Conservation (phyloP, 2,888 invertebrate genomes). For the Andrena hattorfiana region DNA sequence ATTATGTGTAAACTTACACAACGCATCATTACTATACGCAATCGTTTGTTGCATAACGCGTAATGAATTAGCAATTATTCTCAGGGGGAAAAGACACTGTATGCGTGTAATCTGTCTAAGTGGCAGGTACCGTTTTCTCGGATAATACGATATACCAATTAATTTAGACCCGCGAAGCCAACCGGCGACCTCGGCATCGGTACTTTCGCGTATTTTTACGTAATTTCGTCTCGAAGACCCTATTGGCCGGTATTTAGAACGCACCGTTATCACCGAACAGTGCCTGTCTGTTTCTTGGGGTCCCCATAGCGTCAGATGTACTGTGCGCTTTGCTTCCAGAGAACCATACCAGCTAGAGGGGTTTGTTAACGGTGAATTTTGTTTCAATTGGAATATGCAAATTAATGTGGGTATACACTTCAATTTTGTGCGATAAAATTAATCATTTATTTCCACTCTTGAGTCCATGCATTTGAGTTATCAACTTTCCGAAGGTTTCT, state of each 20-base stretch:
- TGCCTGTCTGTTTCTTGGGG: conserved; percentile 22
- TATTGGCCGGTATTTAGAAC: conserved; percentile 41
- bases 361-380: neutral
- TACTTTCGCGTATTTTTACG: conserved; percentile 38
- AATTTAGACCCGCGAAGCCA: conserved; percentile 20
- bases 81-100: conserved; percentile 31
- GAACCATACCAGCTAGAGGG: neutral
- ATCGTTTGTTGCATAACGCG: conserved; percentile 58
- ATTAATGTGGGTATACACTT: too few species aligned
- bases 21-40: conserved; percentile 53
- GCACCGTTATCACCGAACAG: conserved; percentile 46
- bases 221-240: conserved; percentile 39
- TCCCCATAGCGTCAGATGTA: conserved; percentile 29
- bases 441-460: too few species aligned
- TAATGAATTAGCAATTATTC: conserved; percentile 57
- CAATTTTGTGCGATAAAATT: too few species aligned
- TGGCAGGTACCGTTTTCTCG: conserved; percentile 49
- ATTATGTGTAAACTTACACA: conserved; percentile 58
- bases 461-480: too few species aligned
- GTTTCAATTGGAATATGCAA: too few species aligned
- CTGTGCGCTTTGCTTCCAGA: neutral
- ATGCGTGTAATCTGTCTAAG: conserved; percentile 41
- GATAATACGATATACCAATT: conserved; percentile 33
- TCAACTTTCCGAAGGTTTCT: too few species aligned
- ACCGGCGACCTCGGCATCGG: conserved; percentile 9